Base-by-base conservation (phyloP, 2,797 vertebrate genomes). In the Loriculus beryllinus region DNA sequence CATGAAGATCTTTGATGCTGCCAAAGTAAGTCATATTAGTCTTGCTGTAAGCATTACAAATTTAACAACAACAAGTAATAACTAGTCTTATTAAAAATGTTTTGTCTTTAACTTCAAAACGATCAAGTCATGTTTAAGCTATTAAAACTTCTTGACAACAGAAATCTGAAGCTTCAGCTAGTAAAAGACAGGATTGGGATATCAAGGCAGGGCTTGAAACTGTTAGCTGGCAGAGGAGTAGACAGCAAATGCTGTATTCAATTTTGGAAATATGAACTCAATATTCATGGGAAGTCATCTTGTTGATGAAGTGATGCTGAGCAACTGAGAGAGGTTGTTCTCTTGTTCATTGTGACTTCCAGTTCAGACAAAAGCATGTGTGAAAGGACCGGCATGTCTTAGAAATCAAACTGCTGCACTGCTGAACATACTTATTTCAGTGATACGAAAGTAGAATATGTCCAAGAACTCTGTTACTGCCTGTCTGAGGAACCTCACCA, bases 1-100 rank as follows among this genome's bases (percentile, higher is more conserved):
- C 63, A 98, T 99, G 98, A 99, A 99, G 95, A 99, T 99, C 96
- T 99, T 99, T 97, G 99, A 99, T 96, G 98, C 98, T 92, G 99
- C 99, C 90, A 98, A 99, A 95, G 99, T 99, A 96, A 98, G 98
- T 92, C 1, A 1, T 14, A 12, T 43, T 79, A 74, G 6, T 74
- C 65, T 76, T 57, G 28, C 33, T 78, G 2, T 45, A 56, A 80
- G 51, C 6, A 2, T 39, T 81, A 2, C 23, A 75, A 59, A 29
- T 78, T 76, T 78, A 70, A 39, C 33, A 60, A 39, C 33, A 60
- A 33, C 8, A 62, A 48, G 29, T 51, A 28, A 45, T 64, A 40
- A 80, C n/a, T 48, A 42, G 33, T 23, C 4, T 4, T 64, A 33
- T 65, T 75, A 7, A 19, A 26, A 84, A 72, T 49, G 9, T n/a